phyloP scores from a whole-genome alignment of 2,888 invertebrate genomes.

The Euzophera pinguis region DNA sequence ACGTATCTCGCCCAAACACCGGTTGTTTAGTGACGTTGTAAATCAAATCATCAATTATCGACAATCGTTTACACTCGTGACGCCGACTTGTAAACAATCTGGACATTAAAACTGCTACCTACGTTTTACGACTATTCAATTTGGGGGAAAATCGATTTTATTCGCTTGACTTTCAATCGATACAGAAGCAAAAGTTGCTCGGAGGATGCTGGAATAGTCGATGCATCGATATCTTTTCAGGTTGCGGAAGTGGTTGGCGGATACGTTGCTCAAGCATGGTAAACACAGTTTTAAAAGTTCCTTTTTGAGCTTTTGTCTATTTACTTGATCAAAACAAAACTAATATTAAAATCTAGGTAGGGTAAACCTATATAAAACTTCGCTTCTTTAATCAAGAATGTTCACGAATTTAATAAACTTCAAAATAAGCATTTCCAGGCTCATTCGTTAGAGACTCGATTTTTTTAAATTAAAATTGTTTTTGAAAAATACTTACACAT shows the following conservation, averaged over 20 bases:
- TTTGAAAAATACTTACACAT: not conserved
- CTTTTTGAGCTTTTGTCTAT: constrained; percentile 33
- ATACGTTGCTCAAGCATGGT: constrained; percentile 50
- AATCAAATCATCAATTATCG: constrained; percentile 80
- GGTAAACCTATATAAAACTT: too few species aligned
- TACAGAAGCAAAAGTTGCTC: constrained; percentile 62
- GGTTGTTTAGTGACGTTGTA: constrained; percentile 78
- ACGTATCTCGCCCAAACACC: constrained; percentile 71
- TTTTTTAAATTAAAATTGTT: too few species aligned
- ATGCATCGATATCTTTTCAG: constrained; percentile 50
- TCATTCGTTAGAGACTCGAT: too few species aligned
- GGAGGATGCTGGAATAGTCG: constrained; percentile 36
- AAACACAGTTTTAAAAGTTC: constrained; percentile 39
- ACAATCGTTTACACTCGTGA: constrained; percentile 77
- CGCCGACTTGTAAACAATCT: constrained; percentile 77
- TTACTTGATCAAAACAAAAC: constrained; percentile 30
- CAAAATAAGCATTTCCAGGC: too few species aligned
- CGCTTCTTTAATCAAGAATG: too few species aligned
- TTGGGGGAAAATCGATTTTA: constrained; percentile 80
- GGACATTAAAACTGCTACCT: constrained; percentile 73
- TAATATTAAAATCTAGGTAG: not conserved
- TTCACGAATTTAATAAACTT: too few species aligned
- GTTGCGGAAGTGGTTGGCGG: constrained; percentile 69
- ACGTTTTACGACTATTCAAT: constrained; percentile 73
- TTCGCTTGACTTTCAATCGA: constrained; percentile 73